phyloP scores from a whole-genome alignment of 1,140 invertebrate genomes.

The Cheumatopsyche charites region DNA sequence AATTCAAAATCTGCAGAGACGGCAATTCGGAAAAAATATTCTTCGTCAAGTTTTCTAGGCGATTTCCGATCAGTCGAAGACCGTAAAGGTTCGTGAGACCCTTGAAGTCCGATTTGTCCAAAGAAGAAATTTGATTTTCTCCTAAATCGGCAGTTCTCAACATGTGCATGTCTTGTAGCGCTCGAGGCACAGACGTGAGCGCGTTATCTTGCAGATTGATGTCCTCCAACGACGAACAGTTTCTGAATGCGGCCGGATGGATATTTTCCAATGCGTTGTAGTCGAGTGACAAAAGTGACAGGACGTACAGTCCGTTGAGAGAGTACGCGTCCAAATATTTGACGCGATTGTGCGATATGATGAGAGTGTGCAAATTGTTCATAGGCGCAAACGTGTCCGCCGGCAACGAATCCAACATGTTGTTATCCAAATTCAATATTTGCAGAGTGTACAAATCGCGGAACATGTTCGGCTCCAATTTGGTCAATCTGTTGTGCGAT shows the following conservation, averaged over 20 bases:
- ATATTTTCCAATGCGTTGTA: constrained; percentile 78
- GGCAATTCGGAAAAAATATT: constrained; percentile 81
- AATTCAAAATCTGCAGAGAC: constrained; percentile 84
- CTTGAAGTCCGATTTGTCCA: constrained; percentile 80
- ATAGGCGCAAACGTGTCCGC: constrained; percentile 81
- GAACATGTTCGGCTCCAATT: constrained; percentile 80
- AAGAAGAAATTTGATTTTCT: constrained; percentile 77
- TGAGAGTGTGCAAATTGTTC: constrained; percentile 82
- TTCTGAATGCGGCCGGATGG: constrained; percentile 81
- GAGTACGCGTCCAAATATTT: constrained; percentile 77
- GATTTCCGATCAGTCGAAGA: constrained; percentile 85
- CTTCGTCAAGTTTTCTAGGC: constrained; percentile 83
- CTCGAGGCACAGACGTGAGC: constrained; percentile 78
- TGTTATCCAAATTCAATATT: constrained; percentile 80
- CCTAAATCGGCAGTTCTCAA: constrained; percentile 84
- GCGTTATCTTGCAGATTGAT: constrained; percentile 85
- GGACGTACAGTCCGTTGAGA: constrained; percentile 78
- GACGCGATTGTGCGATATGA: constrained; percentile 80
- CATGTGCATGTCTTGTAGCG: constrained; percentile 72
- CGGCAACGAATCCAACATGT: constrained; percentile 78
- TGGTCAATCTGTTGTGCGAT: constrained; percentile 81
- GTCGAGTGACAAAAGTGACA: constrained; percentile 78
- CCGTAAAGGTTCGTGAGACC: constrained; percentile 82
- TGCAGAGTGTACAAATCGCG: constrained; percentile 81
- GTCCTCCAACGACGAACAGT: constrained; percentile 82